Evolutionary conservation across 2,797 vertebrate species (phyloP), one percentile per base, ranked within the genome.

Genomic region (Xyrichtys novacula): DNA sequence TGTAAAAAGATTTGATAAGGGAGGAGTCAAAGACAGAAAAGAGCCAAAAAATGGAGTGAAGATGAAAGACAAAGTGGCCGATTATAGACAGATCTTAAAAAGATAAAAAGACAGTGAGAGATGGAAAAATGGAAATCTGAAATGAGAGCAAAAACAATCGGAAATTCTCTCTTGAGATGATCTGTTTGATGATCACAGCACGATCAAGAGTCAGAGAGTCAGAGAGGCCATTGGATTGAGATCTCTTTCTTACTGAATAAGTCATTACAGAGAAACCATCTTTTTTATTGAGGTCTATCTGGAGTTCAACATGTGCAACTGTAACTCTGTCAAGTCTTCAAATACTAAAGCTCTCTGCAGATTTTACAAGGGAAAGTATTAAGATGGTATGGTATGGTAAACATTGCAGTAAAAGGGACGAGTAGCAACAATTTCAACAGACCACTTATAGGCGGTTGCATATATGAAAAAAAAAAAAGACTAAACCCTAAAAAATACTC

Each of bases 61-160:
- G 68, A 68, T 58, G 74, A 74, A 84, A 69, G 68, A 62, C 44
- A 76, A 62, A 75, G 16, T 40, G 28, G 59, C 26, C 55, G 60
- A 83, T 64, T 60, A 65, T 59, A 74, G 38, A n/a, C 17, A 44
- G 62, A 59, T 60, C 22, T 50, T 20, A 17, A 44, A 44, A 44
- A 36, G 12, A 36, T 8, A 23, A 25, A 44, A 38, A 54, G 32
- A 53, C 26, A 53, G 60, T n/a, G 25, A 68, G 3, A 46, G 22
- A 43, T 4, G 12, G 12, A 25, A n/a, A n/a, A n/a, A n/a, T 19
- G 57, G 54, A 65, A 68, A 75, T 65, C 29, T 34, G 58, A 38
- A 64, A 60, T 14, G 23, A 31, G 40, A 62, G 65, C 42, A 64
- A 60, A 62, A 65, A 14, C 23, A 67, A 72, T 70, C 25, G 39